Percentiles rank a stretch among this genome's conserved stretches.
Conservation (phyloP, 2,888 invertebrate genomes). For the Cheilosia vernalis region DNA sequence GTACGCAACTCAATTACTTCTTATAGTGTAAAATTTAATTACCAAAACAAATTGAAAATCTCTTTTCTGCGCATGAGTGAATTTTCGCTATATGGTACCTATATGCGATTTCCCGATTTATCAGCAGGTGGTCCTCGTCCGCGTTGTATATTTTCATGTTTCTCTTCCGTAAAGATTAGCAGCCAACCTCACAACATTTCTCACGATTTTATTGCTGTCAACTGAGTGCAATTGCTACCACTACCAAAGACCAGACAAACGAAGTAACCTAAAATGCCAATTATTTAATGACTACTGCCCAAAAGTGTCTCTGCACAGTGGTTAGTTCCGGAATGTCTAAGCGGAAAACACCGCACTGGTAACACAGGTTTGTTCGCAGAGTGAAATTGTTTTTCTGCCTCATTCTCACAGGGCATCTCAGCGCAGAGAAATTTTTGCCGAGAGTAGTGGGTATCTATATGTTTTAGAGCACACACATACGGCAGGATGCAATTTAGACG, state of each 20-base stretch:
- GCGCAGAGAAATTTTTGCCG: constrained; percentile 8
- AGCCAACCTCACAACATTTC: constrained; percentile 15
- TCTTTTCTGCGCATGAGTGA: background rate
- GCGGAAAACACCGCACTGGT: constrained; percentile 19
- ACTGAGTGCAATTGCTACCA: constrained; percentile 7
- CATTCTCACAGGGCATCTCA: constrained; percentile 29
- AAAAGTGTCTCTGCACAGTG: constrained; percentile 14
- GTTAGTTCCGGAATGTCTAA: constrained; percentile 42
- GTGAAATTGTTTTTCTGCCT: constrained; percentile 40
- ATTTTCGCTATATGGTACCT: constrained; percentile 5
- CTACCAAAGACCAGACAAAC: background rate
- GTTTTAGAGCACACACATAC: constrained; percentile 34
- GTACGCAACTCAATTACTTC: background rate
- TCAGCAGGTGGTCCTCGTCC: constrained; percentile 16
- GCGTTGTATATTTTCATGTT: background rate
- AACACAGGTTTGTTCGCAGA: constrained; percentile 36
- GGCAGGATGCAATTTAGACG: constrained; percentile 49
- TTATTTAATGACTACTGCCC: constrained; percentile 45
- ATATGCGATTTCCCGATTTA: constrained; percentile 21
- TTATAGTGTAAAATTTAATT: background rate
- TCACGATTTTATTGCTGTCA: constrained; percentile 42
- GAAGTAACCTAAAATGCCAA: constrained; percentile 38
- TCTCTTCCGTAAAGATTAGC: constrained; percentile 40
- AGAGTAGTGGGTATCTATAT: background rate
- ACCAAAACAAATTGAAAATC: constrained; percentile 1